A percentile compares a stretch with the other conserved stretches of the same genome.
phyloP scores from a whole-genome alignment of 2,113 vertebrate species.

The Eubucco bourcierii region DNA sequence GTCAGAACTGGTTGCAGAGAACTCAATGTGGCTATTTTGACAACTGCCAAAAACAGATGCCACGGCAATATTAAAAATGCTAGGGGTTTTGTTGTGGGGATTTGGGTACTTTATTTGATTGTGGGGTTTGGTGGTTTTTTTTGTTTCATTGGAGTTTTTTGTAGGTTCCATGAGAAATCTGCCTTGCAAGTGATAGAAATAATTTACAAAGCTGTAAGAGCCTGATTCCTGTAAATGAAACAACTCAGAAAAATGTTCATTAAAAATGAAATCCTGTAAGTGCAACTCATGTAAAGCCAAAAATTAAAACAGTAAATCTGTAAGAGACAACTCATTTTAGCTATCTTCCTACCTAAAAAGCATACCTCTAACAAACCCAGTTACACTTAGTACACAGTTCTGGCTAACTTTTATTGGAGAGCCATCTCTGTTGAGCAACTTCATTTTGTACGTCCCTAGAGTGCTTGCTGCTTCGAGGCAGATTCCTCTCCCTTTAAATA shows the following conservation, averaged over 20 bases:
- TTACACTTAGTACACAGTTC: background rate
- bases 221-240: background rate
- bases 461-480: slow-evolving; percentile 30
- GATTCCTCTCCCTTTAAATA: slow-evolving; percentile 48
- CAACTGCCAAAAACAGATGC: background rate
- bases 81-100: background rate
- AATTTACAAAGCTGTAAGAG: background rate
- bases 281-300: background rate
- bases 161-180: background rate
- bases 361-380: background rate
- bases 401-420: background rate
- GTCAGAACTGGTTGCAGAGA: background rate
- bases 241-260: background rate
- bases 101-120: background rate
- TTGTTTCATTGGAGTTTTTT: background rate
- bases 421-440: slow-evolving; percentile 15
- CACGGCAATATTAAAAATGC: background rate
- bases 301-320: background rate
- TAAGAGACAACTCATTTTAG: background rate
- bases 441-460: slow-evolving; percentile 33
- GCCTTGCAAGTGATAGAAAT: background rate
- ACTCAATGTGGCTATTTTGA: background rate
- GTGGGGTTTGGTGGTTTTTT: too few species aligned
- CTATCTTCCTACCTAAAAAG: background rate
- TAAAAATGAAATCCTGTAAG: background rate